A percentile compares a stretch with the other conserved stretches of the same genome.
Evolutionary conservation across 2,797 vertebrate genomes (phyloP).

Genomic region (Danionella dracula): DNA sequence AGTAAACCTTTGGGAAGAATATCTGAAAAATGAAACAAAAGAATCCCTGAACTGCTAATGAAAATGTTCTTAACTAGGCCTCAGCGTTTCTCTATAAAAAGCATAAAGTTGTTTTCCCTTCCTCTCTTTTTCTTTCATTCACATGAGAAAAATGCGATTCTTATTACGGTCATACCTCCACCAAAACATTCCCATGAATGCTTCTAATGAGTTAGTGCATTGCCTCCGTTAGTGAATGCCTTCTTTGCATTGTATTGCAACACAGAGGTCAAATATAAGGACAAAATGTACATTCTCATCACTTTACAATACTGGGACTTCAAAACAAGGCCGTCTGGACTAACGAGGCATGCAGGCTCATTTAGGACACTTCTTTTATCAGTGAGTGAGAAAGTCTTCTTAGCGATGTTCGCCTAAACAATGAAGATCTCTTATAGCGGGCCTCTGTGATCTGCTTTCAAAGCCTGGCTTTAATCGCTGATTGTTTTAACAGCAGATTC

Average conservation of each 20-base stretch:
- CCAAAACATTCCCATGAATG: conserved; percentile 9
- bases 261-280: conserved; percentile 23
- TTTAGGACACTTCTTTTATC: conserved; percentile 23
- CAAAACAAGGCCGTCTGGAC: conserved; percentile 12
- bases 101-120: neutral
- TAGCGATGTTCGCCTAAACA: conserved; percentile 24
- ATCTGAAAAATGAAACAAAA: neutral
- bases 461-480: conserved; percentile 36
- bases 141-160: neutral
- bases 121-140: neutral
- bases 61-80: neutral
- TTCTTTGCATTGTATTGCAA: conserved; percentile 20
- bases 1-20: neutral
- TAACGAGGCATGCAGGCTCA: conserved; percentile 36
- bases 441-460: conserved; percentile 44
- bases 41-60: neutral
- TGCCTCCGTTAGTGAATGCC: conserved; percentile 19
- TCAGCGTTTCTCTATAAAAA: neutral
- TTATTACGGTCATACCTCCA: neutral
- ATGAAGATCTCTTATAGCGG: conserved; percentile 22
- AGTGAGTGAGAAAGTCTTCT: conserved; percentile 24
- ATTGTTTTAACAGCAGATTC: conserved; percentile 30
- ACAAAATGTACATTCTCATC: conserved; percentile 35
- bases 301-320: conserved; percentile 26
- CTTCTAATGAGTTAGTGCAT: conserved; percentile 1